Evolutionary conservation across 1,140 invertebrate species (phyloP), one percentile per base, ranked within the genome.

Genomic region (Metopolophium dirhodum): DNA sequence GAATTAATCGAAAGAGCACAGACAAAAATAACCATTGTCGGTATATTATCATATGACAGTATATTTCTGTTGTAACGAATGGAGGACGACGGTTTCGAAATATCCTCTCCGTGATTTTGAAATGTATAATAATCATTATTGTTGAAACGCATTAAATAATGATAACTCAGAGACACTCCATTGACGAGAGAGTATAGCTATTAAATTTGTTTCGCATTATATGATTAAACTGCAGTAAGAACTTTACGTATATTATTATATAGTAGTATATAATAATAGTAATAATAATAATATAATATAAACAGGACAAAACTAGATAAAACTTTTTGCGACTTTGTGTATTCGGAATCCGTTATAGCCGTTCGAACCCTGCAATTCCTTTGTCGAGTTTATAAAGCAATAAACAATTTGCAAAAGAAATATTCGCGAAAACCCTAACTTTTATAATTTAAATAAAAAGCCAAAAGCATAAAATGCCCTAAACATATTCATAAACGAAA

Each of bases 361-460:
- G 4, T 49, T 47, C 35, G 45, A 87, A 49, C 45, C 45, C 41
- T 41, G 41, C 41, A 87, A 87, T 87, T 41, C 41, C 30, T 87
- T 47, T 37, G 45, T 87, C 30, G 85, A 87, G 86, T 88, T 51
- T 51, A 51, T 88, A 88, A 51, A 88, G 47, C n/a, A 51, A 51
- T 51, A 88, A 88, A 35, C 45, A n/a, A 51, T 87, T 87, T 87
- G 35, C 8, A 51, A 51, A 51, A 8, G 18, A 51, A 88, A 88
- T 88, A 88, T 51, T 51, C n/a, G 2, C 14, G n/a, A n/a, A 51
- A 88, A 51, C n/a, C 47, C 26, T 51, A 88, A 88, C 86, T 51
- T 88, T 49, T 88, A 88, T 51, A 88, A 88, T 88, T 88, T 51
- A 35, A 88, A 88, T 88, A 51, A 88, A 88, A 88, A 88, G 30